Evolutionary conservation across 1,140 invertebrate genomes (phyloP), one percentile per base, ranked within the genome.

Genomic region (Trypoxylus dichotomus): DNA sequence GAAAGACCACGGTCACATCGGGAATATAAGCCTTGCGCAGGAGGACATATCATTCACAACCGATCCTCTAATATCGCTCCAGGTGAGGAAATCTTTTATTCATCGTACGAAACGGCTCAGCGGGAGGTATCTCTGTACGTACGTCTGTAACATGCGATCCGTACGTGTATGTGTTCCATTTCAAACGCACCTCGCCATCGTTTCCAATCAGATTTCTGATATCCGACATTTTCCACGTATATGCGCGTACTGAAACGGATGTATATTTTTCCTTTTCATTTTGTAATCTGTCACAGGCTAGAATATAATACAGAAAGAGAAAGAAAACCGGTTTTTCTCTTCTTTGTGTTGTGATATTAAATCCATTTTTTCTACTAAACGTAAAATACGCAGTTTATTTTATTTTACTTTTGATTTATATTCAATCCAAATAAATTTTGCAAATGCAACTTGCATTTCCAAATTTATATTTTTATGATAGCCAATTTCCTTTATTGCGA

Each of bases 1-100:
- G 85, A 89, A 90, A 68, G 90, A 92, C 78, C 87, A 89, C 25
- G 90, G 91, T 71, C 88, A 89, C 42, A 88, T 92, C 43, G 90
- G 89, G 58, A 91, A 92, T 82, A 88, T 92, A 77, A 89, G 89
- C 21, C 84, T 93, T n/a, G 88, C 90, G 11, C 81, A 83, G 42
- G 82, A 81, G 75, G 82, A 84, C 54, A 79, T 81, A 74, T 79
- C 76, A 32, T 79, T 83, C 13, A 25, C 42, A 58, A 78, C 72
- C 47, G 77, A 78, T 68, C 43, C 77, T 32, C 41, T 74, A 60
- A 41, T 75, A 68, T 75, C 74, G 41, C 43, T 75, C 11, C 74
- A 75, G 74, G 74, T 75, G 74, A 54, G 74, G 25, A 43, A 75
- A 75, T 75, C 24, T 75, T 75, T 75, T 75, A 75, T 75, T 75